phyloP scores from a whole-genome alignment of 2,888 invertebrate genomes.

The Fragum sueziense region DNA sequence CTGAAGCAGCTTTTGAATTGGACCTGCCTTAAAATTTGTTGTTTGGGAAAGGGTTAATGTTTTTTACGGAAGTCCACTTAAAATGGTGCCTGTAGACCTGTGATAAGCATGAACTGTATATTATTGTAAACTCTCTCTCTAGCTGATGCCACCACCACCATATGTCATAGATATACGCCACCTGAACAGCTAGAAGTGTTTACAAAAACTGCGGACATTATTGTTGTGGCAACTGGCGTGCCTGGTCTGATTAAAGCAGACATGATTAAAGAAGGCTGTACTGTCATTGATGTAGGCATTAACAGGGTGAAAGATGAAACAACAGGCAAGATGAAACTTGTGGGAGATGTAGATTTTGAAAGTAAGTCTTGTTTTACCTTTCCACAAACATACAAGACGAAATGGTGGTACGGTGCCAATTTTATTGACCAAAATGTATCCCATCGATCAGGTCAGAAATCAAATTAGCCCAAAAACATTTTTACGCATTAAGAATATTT shows the following conservation, averaged over 20 bases:
- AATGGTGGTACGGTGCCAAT: too few species aligned
- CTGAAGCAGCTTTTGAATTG: too few species aligned
- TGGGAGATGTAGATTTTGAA: constrained; percentile 95
- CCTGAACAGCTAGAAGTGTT: constrained; percentile 88
- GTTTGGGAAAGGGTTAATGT: too few species aligned
- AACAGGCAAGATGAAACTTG: constrained; percentile 87
- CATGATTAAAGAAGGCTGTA: constrained; percentile 94
- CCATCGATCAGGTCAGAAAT: too few species aligned
- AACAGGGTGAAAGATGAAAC: constrained; percentile 86
- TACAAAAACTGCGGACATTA: constrained; percentile 89
- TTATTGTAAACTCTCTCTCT: not conserved
- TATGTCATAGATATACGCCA: constrained; percentile 95
- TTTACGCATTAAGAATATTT: too few species aligned
- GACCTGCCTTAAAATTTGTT: too few species aligned
- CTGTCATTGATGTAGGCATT: constrained; percentile 93
- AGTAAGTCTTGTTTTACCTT: constrained; percentile 82
- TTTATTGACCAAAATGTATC: too few species aligned
- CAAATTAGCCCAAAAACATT: too few species aligned
- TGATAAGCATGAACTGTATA: too few species aligned
- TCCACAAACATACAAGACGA: too few species aligned
- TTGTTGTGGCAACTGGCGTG: constrained; percentile 89
- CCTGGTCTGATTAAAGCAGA: constrained; percentile 85
- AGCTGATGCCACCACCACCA: constrained; percentile 93
- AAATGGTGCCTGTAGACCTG: too few species aligned
- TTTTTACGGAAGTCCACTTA: too few species aligned